Evolutionary conservation across 2,888 invertebrate genomes (phyloP).

Genomic region (Apamea monoglypha): DNA sequence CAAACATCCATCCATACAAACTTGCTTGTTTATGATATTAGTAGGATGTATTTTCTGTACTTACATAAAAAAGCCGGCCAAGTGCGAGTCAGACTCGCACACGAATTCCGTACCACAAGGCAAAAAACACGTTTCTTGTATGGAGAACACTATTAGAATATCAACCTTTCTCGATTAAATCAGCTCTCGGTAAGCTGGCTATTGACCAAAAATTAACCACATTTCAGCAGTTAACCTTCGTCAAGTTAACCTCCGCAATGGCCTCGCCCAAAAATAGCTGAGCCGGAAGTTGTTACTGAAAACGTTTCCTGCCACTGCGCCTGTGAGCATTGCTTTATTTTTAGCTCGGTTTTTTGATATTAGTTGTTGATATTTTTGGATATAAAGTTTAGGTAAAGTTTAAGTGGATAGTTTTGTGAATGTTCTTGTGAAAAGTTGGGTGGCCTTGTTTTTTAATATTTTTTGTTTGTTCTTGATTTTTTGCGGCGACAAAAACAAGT

Average conservation of each 20-base stretch:
- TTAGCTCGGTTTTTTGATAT: conserved; percentile 34
- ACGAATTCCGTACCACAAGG: no score
- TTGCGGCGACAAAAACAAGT: not conserved
- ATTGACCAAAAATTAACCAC: not conserved
- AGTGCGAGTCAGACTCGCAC: not conserved
- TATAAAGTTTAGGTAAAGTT: not conserved
- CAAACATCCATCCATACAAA: no score
- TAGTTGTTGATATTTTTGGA: conserved; percentile 7
- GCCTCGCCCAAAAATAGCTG: conserved; percentile 45
- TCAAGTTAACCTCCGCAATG: conserved; percentile 19
- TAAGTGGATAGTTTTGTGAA: not conserved
- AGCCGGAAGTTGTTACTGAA: conserved; percentile 56
- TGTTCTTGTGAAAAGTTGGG: not conserved
- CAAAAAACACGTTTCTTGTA: not conserved
- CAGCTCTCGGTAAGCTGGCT: not conserved
- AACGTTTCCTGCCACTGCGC: conserved; percentile 48
- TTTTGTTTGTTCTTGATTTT: not conserved
- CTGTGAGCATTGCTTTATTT: conserved; percentile 50
- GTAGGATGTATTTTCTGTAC: no score
- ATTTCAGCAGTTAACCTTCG: conserved; percentile 25
- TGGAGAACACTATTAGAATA: not conserved
- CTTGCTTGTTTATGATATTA: no score
- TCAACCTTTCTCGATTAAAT: not conserved
- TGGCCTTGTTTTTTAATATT: not conserved
- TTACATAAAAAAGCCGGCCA: not conserved